Evolutionary conservation across 53 echinoderm and acorn worm species (phyloP).

Genomic region (Apostichopus leukothele): DNA sequence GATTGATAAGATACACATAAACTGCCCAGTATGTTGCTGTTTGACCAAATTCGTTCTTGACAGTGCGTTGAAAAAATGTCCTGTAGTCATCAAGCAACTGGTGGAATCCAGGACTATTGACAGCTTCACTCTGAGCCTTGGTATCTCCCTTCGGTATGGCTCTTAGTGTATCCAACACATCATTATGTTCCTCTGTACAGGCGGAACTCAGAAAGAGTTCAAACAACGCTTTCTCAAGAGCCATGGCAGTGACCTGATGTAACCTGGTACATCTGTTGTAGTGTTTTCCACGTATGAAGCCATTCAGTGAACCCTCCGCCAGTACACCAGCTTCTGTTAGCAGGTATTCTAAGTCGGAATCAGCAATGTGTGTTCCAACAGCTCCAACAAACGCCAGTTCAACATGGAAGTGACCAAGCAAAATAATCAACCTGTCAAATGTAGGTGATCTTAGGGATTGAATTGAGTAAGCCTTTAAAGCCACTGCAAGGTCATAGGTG

Average conservation of each 20-base stretch:
- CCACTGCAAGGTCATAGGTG: conserved; percentile 60
- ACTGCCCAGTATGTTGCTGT: conserved; percentile 55
- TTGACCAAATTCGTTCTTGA: conserved; percentile 31
- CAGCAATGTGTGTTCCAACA: conserved; percentile 50
- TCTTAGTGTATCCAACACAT: conserved; percentile 19
- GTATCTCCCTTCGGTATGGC: conserved; percentile 28
- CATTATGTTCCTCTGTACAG: conserved; percentile 5
- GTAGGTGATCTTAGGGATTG: conserved; percentile 42
- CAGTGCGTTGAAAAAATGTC: conserved; percentile 37
- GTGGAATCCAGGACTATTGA: conserved; percentile 43
- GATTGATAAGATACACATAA: conserved; percentile 61
- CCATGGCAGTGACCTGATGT: conserved; percentile 50
- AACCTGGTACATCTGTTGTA: conserved; percentile 61
- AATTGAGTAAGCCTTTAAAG: conserved; percentile 52
- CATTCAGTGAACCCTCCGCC: conserved; percentile 53
- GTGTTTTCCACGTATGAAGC: conserved; percentile 56
- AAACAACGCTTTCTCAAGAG: conserved; percentile 55
- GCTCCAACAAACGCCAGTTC: conserved; percentile 55
- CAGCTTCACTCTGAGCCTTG: conserved; percentile 28
- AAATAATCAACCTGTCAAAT: conserved; percentile 46
- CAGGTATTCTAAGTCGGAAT: conserved; percentile 46
- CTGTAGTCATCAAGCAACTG: conserved; percentile 41
- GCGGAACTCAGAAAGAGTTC: neutral
- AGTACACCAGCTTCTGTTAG: conserved; percentile 46
- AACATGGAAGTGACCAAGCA: conserved; percentile 52